Percentiles rank a stretch among this genome's conserved stretches.
Conservation (phyloP, 1,140 invertebrate genomes). For the Ips nitidus region DNA sequence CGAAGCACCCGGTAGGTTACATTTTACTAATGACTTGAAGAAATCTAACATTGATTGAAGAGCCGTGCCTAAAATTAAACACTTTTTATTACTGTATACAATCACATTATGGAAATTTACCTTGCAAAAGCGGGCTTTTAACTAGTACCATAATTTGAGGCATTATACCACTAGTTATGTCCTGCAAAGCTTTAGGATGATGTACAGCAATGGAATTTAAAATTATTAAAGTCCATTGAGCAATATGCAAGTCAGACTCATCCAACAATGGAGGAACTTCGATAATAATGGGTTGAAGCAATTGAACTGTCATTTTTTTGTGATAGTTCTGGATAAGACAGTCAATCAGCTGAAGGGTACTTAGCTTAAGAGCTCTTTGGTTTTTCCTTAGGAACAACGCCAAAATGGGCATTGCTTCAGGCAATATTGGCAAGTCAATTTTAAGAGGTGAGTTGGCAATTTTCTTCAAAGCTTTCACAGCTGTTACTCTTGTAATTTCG, state of each 20-base stretch:
- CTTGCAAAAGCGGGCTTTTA: slow-evolving; percentile 87
- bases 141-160: slow-evolving; percentile 86
- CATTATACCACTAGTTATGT: slow-evolving; percentile 62
- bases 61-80: slow-evolving; percentile 67
- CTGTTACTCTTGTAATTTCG: slow-evolving; percentile 94
- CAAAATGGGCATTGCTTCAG: slow-evolving; percentile 86
- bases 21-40: slow-evolving; percentile 84
- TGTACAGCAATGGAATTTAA: slow-evolving; percentile 74
- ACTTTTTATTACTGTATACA: slow-evolving; percentile 33
- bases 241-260: slow-evolving; percentile 94
- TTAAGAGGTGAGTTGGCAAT: slow-evolving; percentile 87
- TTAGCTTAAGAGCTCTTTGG: slow-evolving; percentile 91
- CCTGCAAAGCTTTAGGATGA: slow-evolving; percentile 65
- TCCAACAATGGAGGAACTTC: slow-evolving; percentile 88
- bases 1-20: slow-evolving; percentile 75
- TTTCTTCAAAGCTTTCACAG: slow-evolving; percentile 93
- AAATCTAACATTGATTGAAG: slow-evolving; percentile 88
- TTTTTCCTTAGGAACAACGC: slow-evolving; percentile 96
- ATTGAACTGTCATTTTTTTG: slow-evolving; percentile 43
- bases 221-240: slow-evolving; percentile 82
- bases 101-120: slow-evolving; percentile 47
- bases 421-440: slow-evolving; percentile 86
- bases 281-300: slow-evolving; percentile 55
- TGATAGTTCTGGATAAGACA: slow-evolving; percentile 63
- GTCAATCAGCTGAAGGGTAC: slow-evolving; percentile 87